Base-by-base conservation (phyloP, 1,140 invertebrate genomes). In the Asbolus verrucosus region DNA sequence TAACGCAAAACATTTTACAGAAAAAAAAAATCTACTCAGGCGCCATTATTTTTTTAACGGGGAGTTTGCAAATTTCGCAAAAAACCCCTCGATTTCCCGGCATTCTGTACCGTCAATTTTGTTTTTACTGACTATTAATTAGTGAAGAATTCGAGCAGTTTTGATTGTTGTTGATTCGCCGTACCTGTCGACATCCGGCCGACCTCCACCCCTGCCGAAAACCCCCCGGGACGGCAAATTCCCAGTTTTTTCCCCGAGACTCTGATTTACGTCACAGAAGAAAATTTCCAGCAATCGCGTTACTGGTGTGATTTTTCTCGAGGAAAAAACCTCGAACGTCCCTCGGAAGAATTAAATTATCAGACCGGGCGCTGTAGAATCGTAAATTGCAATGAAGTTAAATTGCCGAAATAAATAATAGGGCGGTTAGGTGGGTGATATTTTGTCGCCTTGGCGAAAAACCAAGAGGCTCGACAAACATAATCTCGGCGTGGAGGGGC, bases 401-500 rank as follows among this genome's bases (percentile, higher is more conserved):
- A 63, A 63, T 63, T 63, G 61, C 61, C 61, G 61, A 41, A 39
- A 63, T 63, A 63, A 63, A 63, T 63, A 63, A 63, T 63, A 41
- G 61, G 39, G 21, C 36, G 39, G 61, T 63, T 63, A 41, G 39
- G 36, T 63, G 59, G 61, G 33, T 14, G 21, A 41, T 63, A 63
- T 63, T 63, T 63, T 63, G 61, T 63, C 61, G 39, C 36, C 61
- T 6, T 9, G 50, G 6, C 33, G 33, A 63, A 63, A 63, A 63
- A 63, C 24, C 46, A 54, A 27, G 19, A 19, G 8, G 14, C 18
- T 13, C 46, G 9, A 27, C 14, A 54, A 39, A 69, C 30, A 30
- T 62, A 63, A 69, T 63, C 59, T 63, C 54, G 19, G 18, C 50
- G 50, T 36, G 39, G 41, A 62, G 65, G 50, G 62, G 54, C 43